A percentile compares a stretch with the other conserved stretches of the same genome.
phyloP scores from a whole-genome alignment of 2,113 vertebrate genomes.

The Tonatia bakeri region DNA sequence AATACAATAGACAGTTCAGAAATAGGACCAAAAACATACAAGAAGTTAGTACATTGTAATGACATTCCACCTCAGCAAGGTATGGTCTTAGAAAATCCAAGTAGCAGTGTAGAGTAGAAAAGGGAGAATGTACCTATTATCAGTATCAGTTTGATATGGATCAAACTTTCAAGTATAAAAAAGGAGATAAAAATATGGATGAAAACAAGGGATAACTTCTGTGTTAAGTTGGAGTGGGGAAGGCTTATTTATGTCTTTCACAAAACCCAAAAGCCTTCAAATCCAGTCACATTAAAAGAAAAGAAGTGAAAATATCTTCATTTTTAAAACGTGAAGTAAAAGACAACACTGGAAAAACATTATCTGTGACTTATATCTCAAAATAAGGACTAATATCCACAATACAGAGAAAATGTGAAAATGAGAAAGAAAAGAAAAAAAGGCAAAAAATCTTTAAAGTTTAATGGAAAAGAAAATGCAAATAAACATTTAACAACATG shows the following conservation, averaged over 20 bases:
- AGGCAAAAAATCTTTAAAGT: background rate
- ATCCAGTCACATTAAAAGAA: background rate
- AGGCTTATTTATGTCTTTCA: background rate
- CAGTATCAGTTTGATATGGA: background rate
- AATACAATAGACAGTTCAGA: constrained; percentile 8
- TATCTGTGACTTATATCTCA: background rate
- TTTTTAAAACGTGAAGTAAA: background rate
- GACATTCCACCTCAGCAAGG: background rate
- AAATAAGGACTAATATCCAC: background rate
- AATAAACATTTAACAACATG: background rate
- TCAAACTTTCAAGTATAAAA: background rate
- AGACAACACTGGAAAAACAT: background rate
- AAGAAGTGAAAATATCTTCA: background rate
- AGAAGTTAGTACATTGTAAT: background rate
- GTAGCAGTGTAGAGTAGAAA: background rate
- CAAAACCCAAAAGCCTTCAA: background rate
- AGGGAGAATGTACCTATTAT: background rate
- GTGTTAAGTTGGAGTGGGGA: background rate
- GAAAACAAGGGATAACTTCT: background rate
- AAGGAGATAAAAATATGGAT: background rate
- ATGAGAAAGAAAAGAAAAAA: background rate
- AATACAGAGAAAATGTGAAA: background rate
- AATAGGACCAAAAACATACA: background rate
- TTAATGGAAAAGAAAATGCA: background rate
- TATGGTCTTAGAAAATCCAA: background rate